Evolutionary conservation across 2,888 invertebrate genomes (phyloP).

Genomic region (Nesidiocoris tenuis): DNA sequence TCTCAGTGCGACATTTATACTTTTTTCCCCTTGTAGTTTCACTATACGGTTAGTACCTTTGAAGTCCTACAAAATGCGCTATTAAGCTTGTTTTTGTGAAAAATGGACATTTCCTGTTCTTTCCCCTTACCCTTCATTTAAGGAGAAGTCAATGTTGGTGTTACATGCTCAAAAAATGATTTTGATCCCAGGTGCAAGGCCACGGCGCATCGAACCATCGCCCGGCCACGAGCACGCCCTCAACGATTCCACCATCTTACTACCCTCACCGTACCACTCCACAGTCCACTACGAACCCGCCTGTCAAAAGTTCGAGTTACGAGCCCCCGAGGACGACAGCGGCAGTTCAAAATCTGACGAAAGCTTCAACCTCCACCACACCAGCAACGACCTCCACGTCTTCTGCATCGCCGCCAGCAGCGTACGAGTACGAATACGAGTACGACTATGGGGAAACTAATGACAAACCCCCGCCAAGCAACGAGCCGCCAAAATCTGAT

Average conservation of each 20-base stretch:
- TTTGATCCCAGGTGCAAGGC: conserved; percentile 60
- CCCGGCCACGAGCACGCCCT: conserved; percentile 47
- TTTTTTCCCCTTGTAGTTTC: no score
- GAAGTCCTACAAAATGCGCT: no score
- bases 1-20: no score
- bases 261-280: conserved; percentile 50
- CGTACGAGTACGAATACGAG: conserved; percentile 49
- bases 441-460: conserved; percentile 46
- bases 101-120: no score
- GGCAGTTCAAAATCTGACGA: conserved; percentile 19
- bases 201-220: conserved; percentile 49
- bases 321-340: conserved; percentile 46
- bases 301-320: conserved; percentile 54
- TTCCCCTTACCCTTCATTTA: no score
- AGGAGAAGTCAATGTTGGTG: no score
- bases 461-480: conserved; percentile 33
- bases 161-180: no score
- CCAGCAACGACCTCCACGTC: conserved; percentile 45
- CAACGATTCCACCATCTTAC: conserved; percentile 50
- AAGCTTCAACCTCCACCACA: conserved; percentile 45
- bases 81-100: no score
- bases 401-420: conserved; percentile 48
- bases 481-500: conserved; percentile 35
- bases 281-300: conserved; percentile 51
- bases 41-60: no score